Percentiles rank a stretch among this genome's conserved stretches.
These are phyloP conservation scores for Apocheima hispidaria DNA, from an alignment of 2,888 invertebrate species.

Conservation along the genomic window DNA sequence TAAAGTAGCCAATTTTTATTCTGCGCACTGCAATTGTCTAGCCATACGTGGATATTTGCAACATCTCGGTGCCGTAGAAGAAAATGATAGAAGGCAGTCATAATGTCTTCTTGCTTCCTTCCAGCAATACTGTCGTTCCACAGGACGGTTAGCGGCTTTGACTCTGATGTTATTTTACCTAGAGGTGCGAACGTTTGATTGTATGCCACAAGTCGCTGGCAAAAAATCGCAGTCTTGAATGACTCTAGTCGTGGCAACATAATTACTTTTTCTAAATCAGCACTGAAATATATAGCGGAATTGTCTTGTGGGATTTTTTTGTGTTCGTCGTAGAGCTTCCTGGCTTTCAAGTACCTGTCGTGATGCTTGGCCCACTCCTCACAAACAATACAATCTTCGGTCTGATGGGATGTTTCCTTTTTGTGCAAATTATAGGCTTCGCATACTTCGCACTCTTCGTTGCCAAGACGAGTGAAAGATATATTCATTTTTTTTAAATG, in stretches of 20 bases:
- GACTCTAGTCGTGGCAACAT: conserved; percentile 35
- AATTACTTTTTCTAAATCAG: background rate
- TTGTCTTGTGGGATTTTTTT: background rate
- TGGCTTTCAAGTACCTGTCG: background rate
- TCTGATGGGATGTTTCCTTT: background rate
- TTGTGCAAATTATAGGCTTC: background rate
- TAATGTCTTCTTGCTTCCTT: background rate
- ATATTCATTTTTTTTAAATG: background rate
- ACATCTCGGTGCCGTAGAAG: conserved; percentile 13
- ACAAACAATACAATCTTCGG: too few relatives aligned
- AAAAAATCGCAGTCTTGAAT: conserved; percentile 36
- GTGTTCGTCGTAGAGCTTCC: background rate
- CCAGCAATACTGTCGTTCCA: background rate
- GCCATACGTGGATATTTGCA: conserved; percentile 21
- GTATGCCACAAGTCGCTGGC: conserved; percentile 1
- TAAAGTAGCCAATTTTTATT: conserved; percentile 14
- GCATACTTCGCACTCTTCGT: conserved; percentile 1
- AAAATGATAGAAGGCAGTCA: conserved; percentile 8
- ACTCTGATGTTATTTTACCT: conserved; percentile 21
- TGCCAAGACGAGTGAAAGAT: background rate
- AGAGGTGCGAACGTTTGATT: conserved; percentile 24
- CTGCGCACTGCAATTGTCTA: conserved; percentile 19
- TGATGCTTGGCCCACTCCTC: too few relatives aligned
- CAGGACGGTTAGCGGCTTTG: conserved; percentile 14
- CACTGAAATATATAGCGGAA: background rate